A percentile compares a stretch with the other conserved stretches of the same genome.
Evolutionary conservation across 2,888 invertebrate genomes (phyloP).

Genomic region (Spicauda simplicius): DNA sequence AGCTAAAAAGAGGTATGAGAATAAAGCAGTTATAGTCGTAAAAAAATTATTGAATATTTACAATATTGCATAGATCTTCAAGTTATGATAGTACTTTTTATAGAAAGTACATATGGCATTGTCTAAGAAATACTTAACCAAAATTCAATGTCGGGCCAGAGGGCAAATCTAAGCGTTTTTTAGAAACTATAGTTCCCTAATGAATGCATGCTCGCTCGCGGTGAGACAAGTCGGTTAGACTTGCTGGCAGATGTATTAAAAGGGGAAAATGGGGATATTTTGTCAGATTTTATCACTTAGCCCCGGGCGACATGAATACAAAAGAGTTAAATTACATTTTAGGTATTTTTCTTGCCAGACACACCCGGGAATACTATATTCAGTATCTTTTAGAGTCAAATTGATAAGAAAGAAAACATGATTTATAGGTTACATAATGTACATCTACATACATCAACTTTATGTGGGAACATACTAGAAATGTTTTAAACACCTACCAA

Average conservation of each 20-base stretch:
- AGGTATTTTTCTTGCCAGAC: constrained; percentile 22
- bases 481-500: too few relatives aligned
- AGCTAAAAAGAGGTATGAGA: too few relatives aligned
- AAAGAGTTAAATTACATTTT: constrained; percentile 46
- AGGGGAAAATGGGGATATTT: constrained; percentile 73
- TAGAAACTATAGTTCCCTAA: not conserved
- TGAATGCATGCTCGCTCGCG: not conserved
- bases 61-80: too few relatives aligned
- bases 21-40: too few relatives aligned
- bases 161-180: not conserved
- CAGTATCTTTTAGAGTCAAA: constrained; percentile 5
- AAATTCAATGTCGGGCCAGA: too few relatives aligned
- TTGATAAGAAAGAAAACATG: constrained; percentile 21
- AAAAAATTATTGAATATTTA: too few relatives aligned
- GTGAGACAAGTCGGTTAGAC: constrained; percentile 46
- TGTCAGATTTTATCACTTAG: constrained; percentile 70
- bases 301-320: constrained; percentile 66
- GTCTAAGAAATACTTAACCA: too few relatives aligned
- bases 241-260: constrained; percentile 80
- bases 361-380: constrained; percentile 13
- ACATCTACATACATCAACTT: too few relatives aligned
- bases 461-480: too few relatives aligned
- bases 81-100: too few relatives aligned
- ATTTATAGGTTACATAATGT: not conserved
- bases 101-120: too few relatives aligned